Evolutionary conservation across 2,888 invertebrate species (phyloP).

Genomic region (Operophtera brumata): DNA sequence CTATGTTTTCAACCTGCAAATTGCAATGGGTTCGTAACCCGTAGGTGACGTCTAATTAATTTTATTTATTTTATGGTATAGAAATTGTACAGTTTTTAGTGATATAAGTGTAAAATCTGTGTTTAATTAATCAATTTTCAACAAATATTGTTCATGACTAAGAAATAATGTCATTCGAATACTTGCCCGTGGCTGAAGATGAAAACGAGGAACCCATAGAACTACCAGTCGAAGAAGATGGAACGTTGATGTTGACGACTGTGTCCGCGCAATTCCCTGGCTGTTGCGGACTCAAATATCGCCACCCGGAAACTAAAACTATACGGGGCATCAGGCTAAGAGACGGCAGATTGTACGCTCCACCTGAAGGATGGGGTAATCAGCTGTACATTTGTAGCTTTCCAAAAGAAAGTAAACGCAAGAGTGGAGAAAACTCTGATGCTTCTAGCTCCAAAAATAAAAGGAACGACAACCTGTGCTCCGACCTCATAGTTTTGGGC

Average conservation of each 20-base stretch:
- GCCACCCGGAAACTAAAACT: constrained; percentile 94
- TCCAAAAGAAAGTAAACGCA: constrained; percentile 96
- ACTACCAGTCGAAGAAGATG: constrained; percentile 97
- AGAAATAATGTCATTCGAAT: constrained; percentile 81
- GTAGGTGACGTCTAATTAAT: constrained; percentile 76
- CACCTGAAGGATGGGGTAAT: constrained; percentile 92
- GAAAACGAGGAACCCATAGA: constrained; percentile 99
- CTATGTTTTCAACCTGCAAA: constrained; percentile 78
- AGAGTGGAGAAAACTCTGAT: constrained; percentile 92
- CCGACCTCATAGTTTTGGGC: constrained; percentile 99
- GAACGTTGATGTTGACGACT: constrained; percentile 94
- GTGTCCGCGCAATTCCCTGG: constrained; percentile 98
- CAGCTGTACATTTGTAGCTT: constrained; percentile 89
- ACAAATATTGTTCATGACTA: constrained; percentile 71
- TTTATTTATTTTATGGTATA: constrained; percentile 77
- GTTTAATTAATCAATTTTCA: constrained; percentile 69
- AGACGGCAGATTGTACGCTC: constrained; percentile 95
- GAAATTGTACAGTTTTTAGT: constrained; percentile 76
- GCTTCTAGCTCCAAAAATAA: constrained; percentile 96
- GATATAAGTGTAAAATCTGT: constrained; percentile 72
- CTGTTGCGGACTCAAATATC: constrained; percentile 96
- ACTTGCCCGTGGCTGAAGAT: constrained; percentile 97
- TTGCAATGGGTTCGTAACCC: constrained; percentile 79
- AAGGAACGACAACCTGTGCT: constrained; percentile 95
- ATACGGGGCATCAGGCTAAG: constrained; percentile 94